Evolutionary conservation across 2,797 vertebrate species (phyloP), one percentile per base, ranked within the genome.

Genomic region (Ctenosaura bakeri): DNA sequence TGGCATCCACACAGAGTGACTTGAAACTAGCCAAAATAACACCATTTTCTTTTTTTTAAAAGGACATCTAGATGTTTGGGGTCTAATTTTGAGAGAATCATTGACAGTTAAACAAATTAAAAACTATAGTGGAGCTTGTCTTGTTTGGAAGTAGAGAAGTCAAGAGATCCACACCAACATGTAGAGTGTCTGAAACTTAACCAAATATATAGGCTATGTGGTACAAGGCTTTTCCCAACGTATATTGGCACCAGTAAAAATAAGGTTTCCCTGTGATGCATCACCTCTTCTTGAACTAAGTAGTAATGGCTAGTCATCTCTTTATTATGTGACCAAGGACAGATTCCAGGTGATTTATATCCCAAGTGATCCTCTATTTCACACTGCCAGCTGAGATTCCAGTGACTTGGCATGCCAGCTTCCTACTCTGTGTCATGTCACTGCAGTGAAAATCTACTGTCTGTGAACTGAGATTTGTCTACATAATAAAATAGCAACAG

Each of bases 341-440:
- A 74, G 20, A 46, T 62, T 83, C 54, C 12, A 87, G 64, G 52
- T 80, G 71, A 20, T 26, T 82, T 90, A 29, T 89, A 79, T 86
- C 69, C n/a, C 77, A 20, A 16, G 69, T 50, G 29, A 52, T 18
- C n/a, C 13, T 42, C 85, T 92, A 62, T n/a, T 77, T 8, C 90
- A 74, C 26, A 80, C 77, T 82, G 32, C 32, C 12, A 52, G 6
- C 10, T 2, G 1, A 46, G 52, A 32, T 46, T n/a, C 35, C 89
- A 2, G 0, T 0, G 54, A 46, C 24, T 69, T 90, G 71, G 69
- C 5, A n/a, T 42, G 79, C 88, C 82, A 50, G 35, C 10, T 88
- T 69, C 89, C 52, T 81, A 56, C 8, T 83, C 73, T 66, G 0
- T 78, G 13, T 56, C 0, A 0, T 24, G 26, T 59, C 59, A 38